These are phyloP conservation scores for Drosophila histrio DNA, from an alignment of 2,888 invertebrate genomes.

Conservation along the genomic window DNA sequence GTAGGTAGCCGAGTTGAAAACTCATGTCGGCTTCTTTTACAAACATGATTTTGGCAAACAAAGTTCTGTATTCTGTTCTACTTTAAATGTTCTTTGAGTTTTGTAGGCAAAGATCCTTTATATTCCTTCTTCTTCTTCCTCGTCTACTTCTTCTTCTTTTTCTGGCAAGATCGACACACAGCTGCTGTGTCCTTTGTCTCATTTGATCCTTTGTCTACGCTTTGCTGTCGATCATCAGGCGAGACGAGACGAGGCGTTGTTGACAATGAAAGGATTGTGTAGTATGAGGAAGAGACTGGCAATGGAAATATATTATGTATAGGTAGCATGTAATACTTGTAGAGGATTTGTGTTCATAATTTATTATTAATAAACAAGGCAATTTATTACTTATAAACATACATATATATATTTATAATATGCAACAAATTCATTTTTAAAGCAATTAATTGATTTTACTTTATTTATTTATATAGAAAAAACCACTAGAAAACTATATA, in stretches of 20 bases:
- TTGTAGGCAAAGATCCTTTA: slow-evolving; percentile 53
- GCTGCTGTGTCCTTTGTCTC: slow-evolving; percentile 46
- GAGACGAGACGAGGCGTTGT: too few relatives aligned
- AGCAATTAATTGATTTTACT: too few relatives aligned
- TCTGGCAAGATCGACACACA: slow-evolving; percentile 18
- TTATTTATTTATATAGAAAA: too few relatives aligned
- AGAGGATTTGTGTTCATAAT: neutral
- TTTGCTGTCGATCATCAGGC: slow-evolving; percentile 29
- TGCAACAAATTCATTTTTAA: too few relatives aligned
- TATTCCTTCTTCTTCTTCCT: neutral
- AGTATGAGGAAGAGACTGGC: neutral
- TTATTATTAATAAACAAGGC: too few relatives aligned
- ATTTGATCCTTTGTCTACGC: slow-evolving; percentile 36
- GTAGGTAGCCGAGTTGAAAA: slow-evolving; percentile 5
- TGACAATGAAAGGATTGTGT: slow-evolving; percentile 30
- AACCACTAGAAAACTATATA: too few relatives aligned
- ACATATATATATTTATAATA: too few relatives aligned
- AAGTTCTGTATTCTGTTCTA: neutral
- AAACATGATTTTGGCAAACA: slow-evolving; percentile 67
- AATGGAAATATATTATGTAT: neutral
- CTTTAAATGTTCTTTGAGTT: neutral
- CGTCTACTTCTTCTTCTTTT: neutral
- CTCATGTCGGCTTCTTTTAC: slow-evolving; percentile 49
- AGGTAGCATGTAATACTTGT: neutral
- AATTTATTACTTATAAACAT: too few relatives aligned